Percentiles rank a stretch among this genome's conserved stretches.
Conservation (phyloP, 2,888 invertebrate genomes). For the Cordilura impudica region DNA sequence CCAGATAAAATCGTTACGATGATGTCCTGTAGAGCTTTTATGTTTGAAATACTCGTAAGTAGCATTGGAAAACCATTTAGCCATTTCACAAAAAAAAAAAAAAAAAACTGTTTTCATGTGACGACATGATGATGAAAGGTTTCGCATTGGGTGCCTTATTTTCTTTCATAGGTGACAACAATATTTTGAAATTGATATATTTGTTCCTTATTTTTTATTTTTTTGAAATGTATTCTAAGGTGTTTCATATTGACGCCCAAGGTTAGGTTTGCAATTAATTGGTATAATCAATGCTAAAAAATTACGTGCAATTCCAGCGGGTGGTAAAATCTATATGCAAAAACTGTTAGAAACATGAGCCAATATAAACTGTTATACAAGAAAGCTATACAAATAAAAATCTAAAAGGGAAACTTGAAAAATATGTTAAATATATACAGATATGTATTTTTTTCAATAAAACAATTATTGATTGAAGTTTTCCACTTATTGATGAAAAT, state of each 20-base stretch:
- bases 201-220: constrained; percentile 2
- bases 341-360: no score
- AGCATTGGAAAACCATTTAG: constrained; percentile 14
- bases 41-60: constrained; percentile 22
- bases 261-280: constrained; percentile 27
- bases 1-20: constrained; percentile 52
- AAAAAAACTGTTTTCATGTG: constrained; percentile 4
- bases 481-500: no score
- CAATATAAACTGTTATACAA: no score
- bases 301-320: constrained; percentile 31
- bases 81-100: constrained; percentile 21
- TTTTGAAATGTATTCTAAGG: constrained; percentile 15
- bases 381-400: no score
- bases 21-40: constrained; percentile 65
- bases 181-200: constrained; percentile 56
- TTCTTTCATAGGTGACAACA: constrained; percentile 50
- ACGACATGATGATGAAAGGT: constrained; percentile 8
- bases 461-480: no score
- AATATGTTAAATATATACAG: no score
- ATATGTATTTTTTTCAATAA: no score
- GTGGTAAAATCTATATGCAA: no score
- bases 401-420: no score
- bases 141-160: constrained; percentile 47
- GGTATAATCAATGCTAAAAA: constrained; percentile 15
- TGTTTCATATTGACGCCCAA: constrained; percentile 44